Percentiles rank a stretch among this genome's conserved stretches.
phyloP scores from a whole-genome alignment of 2,797 vertebrate genomes.

The Champsocephalus esox region DNA sequence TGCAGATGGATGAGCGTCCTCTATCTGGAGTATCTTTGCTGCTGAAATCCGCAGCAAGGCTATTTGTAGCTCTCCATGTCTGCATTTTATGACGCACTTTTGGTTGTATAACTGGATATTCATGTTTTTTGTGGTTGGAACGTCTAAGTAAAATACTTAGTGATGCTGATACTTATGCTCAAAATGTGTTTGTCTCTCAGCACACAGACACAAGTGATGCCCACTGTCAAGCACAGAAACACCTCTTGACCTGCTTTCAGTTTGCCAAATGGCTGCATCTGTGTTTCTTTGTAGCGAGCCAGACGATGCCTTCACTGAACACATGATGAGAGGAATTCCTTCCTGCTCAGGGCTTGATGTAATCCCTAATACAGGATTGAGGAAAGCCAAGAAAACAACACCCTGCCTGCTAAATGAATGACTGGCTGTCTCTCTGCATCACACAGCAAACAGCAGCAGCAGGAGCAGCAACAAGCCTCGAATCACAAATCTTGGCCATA shows the following conservation, averaged over 20 bases:
- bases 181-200: not conserved
- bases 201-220: slow-evolving; percentile 24
- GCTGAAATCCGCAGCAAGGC: slow-evolving; percentile 31
- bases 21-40: slow-evolving; percentile 21
- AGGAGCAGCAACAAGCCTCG: slow-evolving; percentile 1
- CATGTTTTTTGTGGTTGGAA: slow-evolving; percentile 15
- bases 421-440: slow-evolving; percentile 39
- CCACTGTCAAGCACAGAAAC: slow-evolving; percentile 40
- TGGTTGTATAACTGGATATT: slow-evolving; percentile 54
- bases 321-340: slow-evolving; percentile 84
- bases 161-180: not conserved
- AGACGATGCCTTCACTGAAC: slow-evolving; percentile 63
- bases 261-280: slow-evolving; percentile 63
- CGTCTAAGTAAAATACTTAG: not conserved
- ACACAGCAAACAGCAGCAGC: slow-evolving; percentile 34
- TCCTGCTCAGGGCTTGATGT: slow-evolving; percentile 80
- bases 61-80: slow-evolving; percentile 47
- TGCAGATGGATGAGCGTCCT: slow-evolving; percentile 26
- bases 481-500: slow-evolving; percentile 34
- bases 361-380: slow-evolving; percentile 81
- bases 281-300: slow-evolving; percentile 67
- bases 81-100: slow-evolving; percentile 45
- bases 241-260: slow-evolving; percentile 66
- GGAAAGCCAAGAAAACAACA: slow-evolving; percentile 75
- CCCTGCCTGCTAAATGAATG: slow-evolving; percentile 55